Evolutionary conservation across 2,888 invertebrate genomes (phyloP).

Genomic region (Globia sparganii): DNA sequence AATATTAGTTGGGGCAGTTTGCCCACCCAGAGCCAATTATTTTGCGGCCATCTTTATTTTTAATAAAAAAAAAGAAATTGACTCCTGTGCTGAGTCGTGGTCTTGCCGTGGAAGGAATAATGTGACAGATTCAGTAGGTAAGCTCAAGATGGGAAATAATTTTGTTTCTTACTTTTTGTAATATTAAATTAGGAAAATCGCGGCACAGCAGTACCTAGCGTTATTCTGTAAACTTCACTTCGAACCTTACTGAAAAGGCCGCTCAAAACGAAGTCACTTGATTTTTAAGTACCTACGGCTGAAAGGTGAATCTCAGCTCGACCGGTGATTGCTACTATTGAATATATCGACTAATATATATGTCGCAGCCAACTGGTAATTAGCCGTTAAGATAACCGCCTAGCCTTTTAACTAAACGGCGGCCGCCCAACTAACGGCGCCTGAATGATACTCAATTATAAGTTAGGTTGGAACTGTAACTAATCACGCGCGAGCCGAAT

Average conservation of each 20-base stretch:
- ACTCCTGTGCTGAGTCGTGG: neutral
- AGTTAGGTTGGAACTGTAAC: too few relatives aligned
- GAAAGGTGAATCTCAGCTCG: neutral
- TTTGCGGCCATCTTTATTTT: slow-evolving; percentile 9
- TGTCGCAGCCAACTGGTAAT: too few relatives aligned
- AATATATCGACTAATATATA: neutral
- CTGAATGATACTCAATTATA: too few relatives aligned
- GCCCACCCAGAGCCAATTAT: neutral
- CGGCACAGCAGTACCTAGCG: too few relatives aligned
- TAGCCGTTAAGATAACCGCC: too few relatives aligned
- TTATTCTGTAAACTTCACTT: slow-evolving; percentile 10
- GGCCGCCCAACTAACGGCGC: too few relatives aligned
- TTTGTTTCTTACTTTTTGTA: neutral
- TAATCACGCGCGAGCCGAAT: too few relatives aligned
- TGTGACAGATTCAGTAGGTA: neutral
- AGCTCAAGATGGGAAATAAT: neutral
- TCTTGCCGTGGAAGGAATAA: neutral
- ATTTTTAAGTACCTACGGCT: neutral
- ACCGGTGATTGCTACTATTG: neutral
- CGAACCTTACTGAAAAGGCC: neutral
- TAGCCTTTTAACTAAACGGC: too few relatives aligned
- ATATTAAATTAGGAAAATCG: neutral
- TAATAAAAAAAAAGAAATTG: neutral
- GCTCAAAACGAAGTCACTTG: neutral
- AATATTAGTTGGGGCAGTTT: slow-evolving; percentile 9